Evolutionary conservation across 2,888 invertebrate species (phyloP), one percentile per base, ranked within the genome.

Genomic region (Eustalomyia histrio): DNA sequence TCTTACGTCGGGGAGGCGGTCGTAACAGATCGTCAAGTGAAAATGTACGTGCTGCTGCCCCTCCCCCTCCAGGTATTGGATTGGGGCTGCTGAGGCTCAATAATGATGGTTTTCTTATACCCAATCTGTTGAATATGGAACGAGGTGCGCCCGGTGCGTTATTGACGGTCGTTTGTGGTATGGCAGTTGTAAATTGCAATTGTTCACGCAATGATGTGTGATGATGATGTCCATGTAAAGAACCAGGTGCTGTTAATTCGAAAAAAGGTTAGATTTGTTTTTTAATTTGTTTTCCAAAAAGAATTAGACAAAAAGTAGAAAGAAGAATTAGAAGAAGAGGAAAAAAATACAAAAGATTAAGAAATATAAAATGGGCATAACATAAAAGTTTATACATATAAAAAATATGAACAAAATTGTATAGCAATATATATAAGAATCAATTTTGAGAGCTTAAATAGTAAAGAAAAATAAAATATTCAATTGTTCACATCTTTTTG

Each of bases 11-110:
- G 91, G 94, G 94, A 92, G 94, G 94, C 92, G 95, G 94, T 93
- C 95, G 94, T 93, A 95, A 94, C 92, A 95, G 94, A 94, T 95
- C 95, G 93, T 95, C 95, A 93, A 95, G 94, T 93, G 95, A 95
- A 93, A 95, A 95, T 91, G 95, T 95, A 92, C 95, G 93, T 91
- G 94, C 94, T 91, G 94, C 93, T 87, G 93, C 92, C 91, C 93
- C 93, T 86, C 92, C 91, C 82, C 83, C 83, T 84, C 85, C 85
- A 80, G 84, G 76, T 85, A 91, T 86, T 84, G 88, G 88, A 86
- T 89, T 89, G 92, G 93, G 92, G 92, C 94, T 92, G 93, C 94
- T 94, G 92, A 95, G 94, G 92, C 95, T 95, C 92, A 95, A 93
- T 92, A 95, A 94, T 91, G 95, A 95, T 92, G 95, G 95, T 94